A percentile compares a stretch with the other conserved stretches of the same genome.
These are phyloP conservation scores for Mesocricetus auratus DNA, from an alignment of 2,113 vertebrate genomes.

Conservation along the genomic window DNA sequence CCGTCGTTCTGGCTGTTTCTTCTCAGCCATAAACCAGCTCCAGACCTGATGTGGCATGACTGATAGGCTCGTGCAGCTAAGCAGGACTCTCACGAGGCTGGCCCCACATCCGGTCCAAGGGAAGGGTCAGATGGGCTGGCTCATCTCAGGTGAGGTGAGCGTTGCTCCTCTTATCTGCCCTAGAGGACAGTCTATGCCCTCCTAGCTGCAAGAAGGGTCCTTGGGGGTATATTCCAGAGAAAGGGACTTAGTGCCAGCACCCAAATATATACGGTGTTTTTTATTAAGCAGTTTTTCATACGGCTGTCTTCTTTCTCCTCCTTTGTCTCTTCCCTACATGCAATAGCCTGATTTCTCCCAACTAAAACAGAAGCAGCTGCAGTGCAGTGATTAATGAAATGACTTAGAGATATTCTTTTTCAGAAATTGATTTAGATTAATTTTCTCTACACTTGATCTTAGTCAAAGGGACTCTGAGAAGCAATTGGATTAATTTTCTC, in stretches of 20 bases:
- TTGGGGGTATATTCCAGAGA: not conserved
- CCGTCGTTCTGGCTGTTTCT: constrained; percentile 31
- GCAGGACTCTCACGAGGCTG: not conserved
- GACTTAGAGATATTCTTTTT: not conserved
- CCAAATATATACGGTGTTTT: not conserved
- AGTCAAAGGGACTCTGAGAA: not conserved
- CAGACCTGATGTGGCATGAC: not conserved
- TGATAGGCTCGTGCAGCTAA: not conserved
- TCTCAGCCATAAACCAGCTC: not conserved
- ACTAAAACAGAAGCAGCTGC: not conserved
- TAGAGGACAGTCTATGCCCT: not conserved
- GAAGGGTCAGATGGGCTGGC: not conserved
- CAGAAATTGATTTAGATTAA: not conserved
- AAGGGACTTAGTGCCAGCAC: not conserved
- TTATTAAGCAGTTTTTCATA: not conserved
- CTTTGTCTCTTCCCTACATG: not conserved
- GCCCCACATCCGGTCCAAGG: not conserved
- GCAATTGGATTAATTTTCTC: not conserved
- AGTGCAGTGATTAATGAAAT: not conserved
- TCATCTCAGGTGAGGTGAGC: not conserved
- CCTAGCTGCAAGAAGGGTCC: not conserved
- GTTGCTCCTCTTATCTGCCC: rapidly evolving
- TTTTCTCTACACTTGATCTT: not conserved
- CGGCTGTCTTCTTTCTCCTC: not conserved
- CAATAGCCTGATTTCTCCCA: not conserved